Base-by-base conservation (phyloP, 2,888 invertebrate species). In the Ichneumon xanthorius region DNA sequence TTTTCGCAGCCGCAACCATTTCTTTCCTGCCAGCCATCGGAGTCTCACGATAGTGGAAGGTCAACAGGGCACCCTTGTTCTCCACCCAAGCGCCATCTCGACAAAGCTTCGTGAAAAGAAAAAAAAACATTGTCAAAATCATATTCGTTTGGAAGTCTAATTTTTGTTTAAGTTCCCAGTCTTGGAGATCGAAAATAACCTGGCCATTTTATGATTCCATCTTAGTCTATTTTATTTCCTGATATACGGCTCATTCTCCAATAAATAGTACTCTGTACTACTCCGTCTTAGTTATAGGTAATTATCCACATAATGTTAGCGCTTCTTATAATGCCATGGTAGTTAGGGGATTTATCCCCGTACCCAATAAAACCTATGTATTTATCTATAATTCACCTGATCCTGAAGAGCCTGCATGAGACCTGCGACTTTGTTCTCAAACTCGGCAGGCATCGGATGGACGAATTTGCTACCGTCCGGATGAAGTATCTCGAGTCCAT, bases 41-140 rank as follows among this genome's bases (percentile, higher is more conserved):
- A 0, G 97, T 97, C 94, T 98, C 98, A 9, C 98, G 96, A 94
- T 96, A 98, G 93, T 98, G 98, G 95, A 97, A 98, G 2, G 98
- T 98, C 55, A 98, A 94, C 7, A 98, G 94, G 0, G 98, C 97
- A 0, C 98, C 98, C 92, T 98, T 98, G 94, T 98, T 98, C 93
- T 98, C 98, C 9, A 98, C 98, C 98, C 98, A 98, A 0, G 98
- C 98, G 4, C 98, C 98, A 90, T 98, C 97, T 88, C 95, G 96
- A 93, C 98, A 98, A 3, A 98, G 96, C 97, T 86, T 75, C 1
- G 30, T n/a, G 71, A 73, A 7, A 30, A 22, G 26, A 65, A 2
- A 67, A 22, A 33, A 16, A 9, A 48, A 22, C n/a, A 53, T 53
- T 7, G 19, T 53, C 53, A 19, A 19, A 11, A 11, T 2, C 40